Percentiles rank a stretch among this genome's conserved stretches.
phyloP scores from a whole-genome alignment of 2,797 vertebrate genomes.

The Anableps anableps region DNA sequence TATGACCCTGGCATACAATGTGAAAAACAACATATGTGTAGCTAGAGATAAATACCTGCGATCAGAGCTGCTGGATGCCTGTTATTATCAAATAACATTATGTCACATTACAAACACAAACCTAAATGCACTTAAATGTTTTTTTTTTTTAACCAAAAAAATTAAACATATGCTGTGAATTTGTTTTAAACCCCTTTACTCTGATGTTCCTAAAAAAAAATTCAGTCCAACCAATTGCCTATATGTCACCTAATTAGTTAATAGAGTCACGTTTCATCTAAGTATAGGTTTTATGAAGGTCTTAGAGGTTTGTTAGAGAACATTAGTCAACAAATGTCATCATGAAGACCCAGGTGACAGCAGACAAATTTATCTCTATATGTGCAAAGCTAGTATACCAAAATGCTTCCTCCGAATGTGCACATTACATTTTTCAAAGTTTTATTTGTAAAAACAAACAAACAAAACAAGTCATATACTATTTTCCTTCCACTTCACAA shows the following conservation, averaged over 20 bases:
- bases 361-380: too few relatives aligned
- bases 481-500: too few relatives aligned
- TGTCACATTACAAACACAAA: not conserved
- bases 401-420: too few relatives aligned
- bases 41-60: not conserved
- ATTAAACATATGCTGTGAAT: too few relatives aligned
- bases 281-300: too few relatives aligned
- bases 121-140: not conserved
- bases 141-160: not conserved
- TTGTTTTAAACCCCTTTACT: not conserved
- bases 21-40: not conserved
- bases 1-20: not conserved
- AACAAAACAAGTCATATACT: too few relatives aligned
- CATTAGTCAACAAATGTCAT: too few relatives aligned
- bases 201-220: not conserved
- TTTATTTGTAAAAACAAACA: not conserved
- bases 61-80: not conserved
- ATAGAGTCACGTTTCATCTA: too few relatives aligned
- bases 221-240: not conserved
- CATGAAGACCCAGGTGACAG: too few relatives aligned
- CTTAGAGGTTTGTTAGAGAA: not conserved
- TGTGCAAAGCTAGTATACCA: too few relatives aligned
- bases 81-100: not conserved
- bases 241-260: not conserved
- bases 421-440: too few relatives aligned